Percentiles rank a stretch among this genome's conserved stretches.
These are phyloP conservation scores for Borostomias antarcticus DNA, from an alignment of 2,797 vertebrate genomes.

Conservation along the genomic window DNA sequence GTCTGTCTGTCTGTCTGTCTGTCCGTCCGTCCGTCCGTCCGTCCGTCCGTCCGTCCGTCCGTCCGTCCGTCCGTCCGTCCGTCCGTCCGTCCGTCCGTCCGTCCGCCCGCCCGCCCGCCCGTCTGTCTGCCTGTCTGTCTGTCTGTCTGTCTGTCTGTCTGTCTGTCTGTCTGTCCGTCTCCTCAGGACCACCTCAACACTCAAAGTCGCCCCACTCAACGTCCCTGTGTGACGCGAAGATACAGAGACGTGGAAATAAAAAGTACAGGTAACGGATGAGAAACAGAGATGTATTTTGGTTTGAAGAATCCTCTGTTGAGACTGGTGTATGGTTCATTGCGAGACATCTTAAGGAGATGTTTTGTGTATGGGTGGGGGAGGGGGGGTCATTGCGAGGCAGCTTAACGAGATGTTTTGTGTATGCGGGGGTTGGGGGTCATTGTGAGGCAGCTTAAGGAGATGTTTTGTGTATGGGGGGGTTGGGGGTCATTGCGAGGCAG, in stretches of 20 bases:
- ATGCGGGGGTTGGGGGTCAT: constrained; percentile 22
- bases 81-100: too few relatives aligned
- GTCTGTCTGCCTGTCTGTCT: too few relatives aligned
- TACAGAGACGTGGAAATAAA: constrained; percentile 26
- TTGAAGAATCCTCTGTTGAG: constrained; percentile 24
- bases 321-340: constrained; percentile 19
- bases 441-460: constrained; percentile 27
- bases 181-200: constrained; percentile 48
- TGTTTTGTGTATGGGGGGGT: constrained; percentile 31
- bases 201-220: constrained; percentile 41
- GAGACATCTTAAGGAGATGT: neutral
- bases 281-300: constrained; percentile 40
- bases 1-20: too few relatives aligned
- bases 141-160: too few relatives aligned
- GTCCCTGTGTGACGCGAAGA: constrained; percentile 52
- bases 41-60: too few relatives aligned
- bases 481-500: constrained; percentile 25
- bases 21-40: too few relatives aligned
- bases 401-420: constrained; percentile 33
- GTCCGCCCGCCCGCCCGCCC: too few relatives aligned
- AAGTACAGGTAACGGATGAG: constrained; percentile 17
- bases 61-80: too few relatives aligned
- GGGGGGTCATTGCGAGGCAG: constrained; percentile 12
- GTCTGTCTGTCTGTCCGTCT: too few relatives aligned
- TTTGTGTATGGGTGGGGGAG: neutral